Evolutionary conservation across 2,888 invertebrate species (phyloP).

Genomic region (Ophioninae sp.): DNA sequence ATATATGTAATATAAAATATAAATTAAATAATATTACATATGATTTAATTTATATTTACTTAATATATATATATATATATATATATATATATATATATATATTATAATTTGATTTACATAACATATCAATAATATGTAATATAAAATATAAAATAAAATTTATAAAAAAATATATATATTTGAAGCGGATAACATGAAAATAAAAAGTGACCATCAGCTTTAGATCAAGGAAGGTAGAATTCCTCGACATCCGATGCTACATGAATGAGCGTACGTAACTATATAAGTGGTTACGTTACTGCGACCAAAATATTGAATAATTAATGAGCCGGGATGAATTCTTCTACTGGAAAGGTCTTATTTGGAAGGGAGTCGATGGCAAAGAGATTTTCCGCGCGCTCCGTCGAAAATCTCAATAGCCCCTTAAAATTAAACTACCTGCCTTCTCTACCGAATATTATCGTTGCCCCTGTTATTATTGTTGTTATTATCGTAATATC

Average conservation of each 20-base stretch:
- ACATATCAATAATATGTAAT: too few relatives aligned
- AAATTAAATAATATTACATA: too few relatives aligned
- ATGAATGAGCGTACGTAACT: background rate
- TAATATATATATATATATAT: too few relatives aligned
- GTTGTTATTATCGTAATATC: conserved; percentile 26
- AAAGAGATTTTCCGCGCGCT: conserved; percentile 5
- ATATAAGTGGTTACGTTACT: conserved; percentile 3
- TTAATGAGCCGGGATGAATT: conserved; percentile 54
- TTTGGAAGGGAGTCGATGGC: background rate
- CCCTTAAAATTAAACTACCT: conserved; percentile 55
- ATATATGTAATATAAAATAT: too few relatives aligned
- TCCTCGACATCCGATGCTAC: background rate
- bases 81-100: too few relatives aligned
- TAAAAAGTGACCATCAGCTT: conserved; percentile 32
- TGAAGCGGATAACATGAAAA: too few relatives aligned
- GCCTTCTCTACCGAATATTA: conserved; percentile 7
- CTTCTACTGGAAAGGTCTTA: conserved; percentile 29
- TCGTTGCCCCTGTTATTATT: conserved; percentile 13
- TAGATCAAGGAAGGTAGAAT: background rate
- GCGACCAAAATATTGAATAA: conserved; percentile 37
- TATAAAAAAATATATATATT: too few relatives aligned
- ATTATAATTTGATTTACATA: too few relatives aligned
- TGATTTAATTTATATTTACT: too few relatives aligned
- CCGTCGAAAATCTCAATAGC: conserved; percentile 48
- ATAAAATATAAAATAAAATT: too few relatives aligned